These are phyloP conservation scores for Urechis unicinctus DNA, from an alignment of 2,888 invertebrate genomes.

Conservation along the genomic window DNA sequence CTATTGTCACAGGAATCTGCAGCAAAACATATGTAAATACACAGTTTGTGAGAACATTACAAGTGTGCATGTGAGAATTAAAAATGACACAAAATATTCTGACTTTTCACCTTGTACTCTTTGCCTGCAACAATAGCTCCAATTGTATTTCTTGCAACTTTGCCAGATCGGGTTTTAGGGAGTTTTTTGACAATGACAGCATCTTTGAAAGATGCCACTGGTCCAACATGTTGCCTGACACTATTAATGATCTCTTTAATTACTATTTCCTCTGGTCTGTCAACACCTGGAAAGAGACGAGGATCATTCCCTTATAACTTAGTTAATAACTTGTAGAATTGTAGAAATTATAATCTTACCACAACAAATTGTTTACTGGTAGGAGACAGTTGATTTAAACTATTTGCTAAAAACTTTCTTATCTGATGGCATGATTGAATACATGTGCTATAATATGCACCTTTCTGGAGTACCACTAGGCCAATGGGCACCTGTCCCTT, in stretches of 20 bases:
- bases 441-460: neutral
- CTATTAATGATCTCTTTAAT: conserved; percentile 57
- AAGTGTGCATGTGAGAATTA: neutral
- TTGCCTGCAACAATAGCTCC: conserved; percentile 78
- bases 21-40: conserved; percentile 22
- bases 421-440: too few relatives aligned
- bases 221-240: conserved; percentile 68
- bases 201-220: conserved; percentile 80
- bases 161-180: conserved; percentile 83
- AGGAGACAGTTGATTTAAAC: too few relatives aligned
- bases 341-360: too few relatives aligned
- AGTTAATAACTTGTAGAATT: too few relatives aligned
- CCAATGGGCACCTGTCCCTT: conserved; percentile 89
- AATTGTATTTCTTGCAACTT: conserved; percentile 75
- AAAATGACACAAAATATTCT: too few relatives aligned
- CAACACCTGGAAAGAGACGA: conserved; percentile 48
- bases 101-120: conserved; percentile 63
- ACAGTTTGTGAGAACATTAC: neutral
- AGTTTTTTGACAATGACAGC: conserved; percentile 72
- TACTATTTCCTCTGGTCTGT: conserved; percentile 56
- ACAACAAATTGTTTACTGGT: too few relatives aligned
- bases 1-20: conserved; percentile 75
- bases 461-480: conserved; percentile 61
- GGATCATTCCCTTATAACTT: neutral
- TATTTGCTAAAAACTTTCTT: too few relatives aligned